Evolutionary conservation across 2,797 vertebrate species (phyloP).

Genomic region (Oreochromis grahami): DNA sequence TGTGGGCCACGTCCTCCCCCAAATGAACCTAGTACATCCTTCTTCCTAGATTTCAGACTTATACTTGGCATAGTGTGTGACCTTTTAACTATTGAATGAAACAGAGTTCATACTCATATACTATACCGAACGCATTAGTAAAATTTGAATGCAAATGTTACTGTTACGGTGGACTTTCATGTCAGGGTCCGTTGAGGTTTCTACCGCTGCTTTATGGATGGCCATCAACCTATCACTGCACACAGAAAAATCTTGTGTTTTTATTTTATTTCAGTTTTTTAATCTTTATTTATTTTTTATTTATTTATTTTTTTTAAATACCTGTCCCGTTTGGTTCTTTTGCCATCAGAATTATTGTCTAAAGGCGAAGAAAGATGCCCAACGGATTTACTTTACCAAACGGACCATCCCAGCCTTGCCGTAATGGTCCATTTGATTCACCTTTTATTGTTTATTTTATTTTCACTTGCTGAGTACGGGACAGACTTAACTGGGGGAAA

Average conservation of each 20-base stretch:
- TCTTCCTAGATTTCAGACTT: not conserved
- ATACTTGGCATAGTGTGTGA: not conserved
- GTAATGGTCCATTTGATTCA: too few species aligned
- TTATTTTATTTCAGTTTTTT: not conserved
- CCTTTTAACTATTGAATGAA: not conserved
- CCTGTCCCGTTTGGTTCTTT: too few species aligned
- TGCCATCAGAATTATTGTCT: too few species aligned
- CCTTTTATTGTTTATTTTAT: too few species aligned
- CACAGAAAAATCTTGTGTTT: not conserved
- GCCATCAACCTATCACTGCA: not conserved
- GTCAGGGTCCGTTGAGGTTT: rapidly evolving
- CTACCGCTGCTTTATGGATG: not conserved
- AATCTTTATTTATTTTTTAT: too few species aligned
- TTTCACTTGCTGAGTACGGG: too few species aligned
- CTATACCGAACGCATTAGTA: not conserved
- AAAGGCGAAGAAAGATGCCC: too few species aligned
- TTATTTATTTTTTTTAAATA: too few species aligned
- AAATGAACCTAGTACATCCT: not conserved
- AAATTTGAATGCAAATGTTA: not conserved
- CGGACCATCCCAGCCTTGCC: too few species aligned
- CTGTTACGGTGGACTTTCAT: not conserved
- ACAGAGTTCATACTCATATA: not conserved
- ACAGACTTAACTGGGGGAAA: too few species aligned
- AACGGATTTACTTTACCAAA: too few species aligned
- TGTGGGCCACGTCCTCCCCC: not conserved